These are phyloP conservation scores for Synergus gifuensis DNA, from an alignment of 2,888 invertebrate species.

Conservation along the genomic window DNA sequence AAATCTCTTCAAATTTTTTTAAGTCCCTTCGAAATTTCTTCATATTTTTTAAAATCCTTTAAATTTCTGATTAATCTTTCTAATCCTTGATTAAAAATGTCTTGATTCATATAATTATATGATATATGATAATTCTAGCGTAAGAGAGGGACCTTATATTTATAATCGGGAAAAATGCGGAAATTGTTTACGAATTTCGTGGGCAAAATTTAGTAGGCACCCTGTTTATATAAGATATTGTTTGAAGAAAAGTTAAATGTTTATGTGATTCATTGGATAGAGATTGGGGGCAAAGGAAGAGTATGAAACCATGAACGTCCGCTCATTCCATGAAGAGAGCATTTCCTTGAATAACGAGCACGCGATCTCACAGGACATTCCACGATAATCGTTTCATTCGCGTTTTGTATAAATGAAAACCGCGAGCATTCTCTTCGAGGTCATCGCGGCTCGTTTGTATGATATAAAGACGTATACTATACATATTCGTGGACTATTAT, in stretches of 20 bases:
- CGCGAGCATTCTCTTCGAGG: slow-evolving; percentile 52
- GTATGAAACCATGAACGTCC: slow-evolving; percentile 49
- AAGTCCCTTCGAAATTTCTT: no score
- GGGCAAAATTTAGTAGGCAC: no score
- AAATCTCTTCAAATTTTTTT: no score
- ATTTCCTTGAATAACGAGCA: slow-evolving; percentile 52
- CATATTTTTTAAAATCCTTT: no score
- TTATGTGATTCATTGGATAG: slow-evolving; percentile 1
- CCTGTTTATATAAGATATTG: not conserved
- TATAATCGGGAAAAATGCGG: no score
- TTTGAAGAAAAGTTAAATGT: not conserved
- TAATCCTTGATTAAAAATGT: no score
- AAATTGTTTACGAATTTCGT: no score
- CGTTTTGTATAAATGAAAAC: slow-evolving; percentile 45
- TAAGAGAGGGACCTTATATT: no score
- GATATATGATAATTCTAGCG: no score
- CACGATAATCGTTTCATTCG: slow-evolving; percentile 54
- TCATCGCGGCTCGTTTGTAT: slow-evolving; percentile 47
- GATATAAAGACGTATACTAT: slow-evolving; percentile 45
- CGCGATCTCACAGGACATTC: slow-evolving; percentile 54
- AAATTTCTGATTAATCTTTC: no score
- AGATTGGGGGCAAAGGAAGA: slow-evolving; percentile 32
- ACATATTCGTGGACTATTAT: not conserved
- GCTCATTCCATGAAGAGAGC: slow-evolving; percentile 45
- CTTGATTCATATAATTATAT: no score